A percentile compares a stretch with the other conserved stretches of the same genome.
phyloP scores from a whole-genome alignment of 2,888 invertebrate genomes.

The Nyleta sp. region DNA sequence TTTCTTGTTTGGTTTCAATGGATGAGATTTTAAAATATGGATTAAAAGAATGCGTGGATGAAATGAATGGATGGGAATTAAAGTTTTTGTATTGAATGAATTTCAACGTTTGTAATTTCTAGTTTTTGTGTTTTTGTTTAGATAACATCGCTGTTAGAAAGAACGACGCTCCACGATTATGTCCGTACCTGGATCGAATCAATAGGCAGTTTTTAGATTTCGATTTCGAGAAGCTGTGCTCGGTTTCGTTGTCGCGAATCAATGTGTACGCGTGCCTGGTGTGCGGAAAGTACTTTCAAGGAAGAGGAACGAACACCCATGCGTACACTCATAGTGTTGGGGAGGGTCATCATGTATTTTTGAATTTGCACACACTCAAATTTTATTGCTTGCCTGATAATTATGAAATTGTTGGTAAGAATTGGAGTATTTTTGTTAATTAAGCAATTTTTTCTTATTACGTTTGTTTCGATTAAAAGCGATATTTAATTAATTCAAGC shows the following conservation, averaged over 20 bases:
- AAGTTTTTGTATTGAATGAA: background rate
- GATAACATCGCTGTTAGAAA: conserved; percentile 19
- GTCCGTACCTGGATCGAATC: conserved; percentile 99
- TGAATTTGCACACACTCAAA: conserved; percentile 97
- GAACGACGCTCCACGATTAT: conserved; percentile 84
- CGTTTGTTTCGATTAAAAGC: too few relatives aligned
- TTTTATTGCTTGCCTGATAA: conserved; percentile 99
- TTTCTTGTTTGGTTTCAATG: too few relatives aligned
- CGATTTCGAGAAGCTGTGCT: conserved; percentile 99
- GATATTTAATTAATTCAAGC: too few relatives aligned
- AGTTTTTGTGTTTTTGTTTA: too few relatives aligned
- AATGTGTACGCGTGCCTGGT: conserved; percentile 99
- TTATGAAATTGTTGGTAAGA: conserved; percentile 97
- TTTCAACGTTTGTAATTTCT: too few relatives aligned
- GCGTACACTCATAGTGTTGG: conserved; percentile 99
- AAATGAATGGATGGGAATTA: background rate
- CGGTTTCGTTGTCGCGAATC: conserved; percentile 98
- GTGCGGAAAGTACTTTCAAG: conserved; percentile 99
- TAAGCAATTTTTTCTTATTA: background rate
- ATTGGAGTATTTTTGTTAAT: too few relatives aligned
- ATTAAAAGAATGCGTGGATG: too few relatives aligned
- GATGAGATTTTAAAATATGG: too few relatives aligned
- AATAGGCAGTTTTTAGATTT: conserved; percentile 98
- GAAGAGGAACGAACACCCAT: conserved; percentile 98
- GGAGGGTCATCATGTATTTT: conserved; percentile 98